Evolutionary conservation across 2,797 vertebrate species (phyloP), one percentile per base, ranked within the genome.

Genomic region (Coccyzus lansbergi): DNA sequence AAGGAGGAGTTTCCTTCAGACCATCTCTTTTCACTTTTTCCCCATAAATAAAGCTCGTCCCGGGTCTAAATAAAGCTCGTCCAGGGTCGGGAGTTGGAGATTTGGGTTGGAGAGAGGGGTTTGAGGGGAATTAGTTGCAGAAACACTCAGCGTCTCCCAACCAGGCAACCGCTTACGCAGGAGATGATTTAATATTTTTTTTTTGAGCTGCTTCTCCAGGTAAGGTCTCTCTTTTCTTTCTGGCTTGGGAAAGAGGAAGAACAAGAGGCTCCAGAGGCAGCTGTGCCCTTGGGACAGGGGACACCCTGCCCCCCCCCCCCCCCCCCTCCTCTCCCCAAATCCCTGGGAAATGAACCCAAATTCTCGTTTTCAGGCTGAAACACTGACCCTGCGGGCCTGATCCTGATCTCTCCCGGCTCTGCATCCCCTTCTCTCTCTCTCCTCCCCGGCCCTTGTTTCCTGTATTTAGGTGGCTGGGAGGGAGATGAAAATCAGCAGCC

Each of bases 401-500:
- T 93, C 81, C 95, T 59, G 90, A 68, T 91, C 70, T 94, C 33
- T 64, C 71, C 75, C 63, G 48, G 58, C 67, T 33, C 81, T 5
- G 14, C 17, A 16, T 46, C 44, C 70, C 70, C 62, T 79, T 17
- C 46, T 83, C 81, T 46, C 79, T 17, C 46, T 83, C 81, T 46
- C 84, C 65, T 70, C 52, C 86, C 74, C 4, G 74, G 78, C 70
- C 78, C 81, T 81, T 34, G 58, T 49, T 94, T 95, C 84, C 90
- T 93, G 36, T 52, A 25, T 62, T 81, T 74, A 63, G 89, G 53
- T n/a, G 92, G 78, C 70, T 46, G 75, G 82, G 46, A 72, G 92
- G 63, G 70, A 89, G 93, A 94, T 92, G 49, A 92, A 85, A 95
- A 95, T 95, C 95, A 91, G 92, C 56, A 89, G 93, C 81, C 84